Evolutionary conservation across 2,113 vertebrate genomes (phyloP), one percentile per base, ranked within the genome.

Genomic region (Pluvianellus socialis): DNA sequence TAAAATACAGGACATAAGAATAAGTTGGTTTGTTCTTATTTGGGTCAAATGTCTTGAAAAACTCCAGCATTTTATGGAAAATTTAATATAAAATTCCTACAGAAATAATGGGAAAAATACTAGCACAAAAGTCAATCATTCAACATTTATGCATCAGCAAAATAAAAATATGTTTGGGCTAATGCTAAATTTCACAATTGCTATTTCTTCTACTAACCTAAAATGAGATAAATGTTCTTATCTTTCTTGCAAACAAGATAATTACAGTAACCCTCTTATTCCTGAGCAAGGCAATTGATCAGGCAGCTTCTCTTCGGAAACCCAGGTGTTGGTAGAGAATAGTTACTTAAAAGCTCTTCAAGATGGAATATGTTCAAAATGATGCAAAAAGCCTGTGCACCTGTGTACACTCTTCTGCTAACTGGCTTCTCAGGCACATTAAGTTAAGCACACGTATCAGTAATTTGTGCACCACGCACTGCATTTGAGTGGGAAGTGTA

Each of bases 231-330:
- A 95, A 74, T 84, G 28, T 75, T 96, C 86, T 89, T 95, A 56
- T 83, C 88, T 92, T 93, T 92, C 86, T 88, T 88, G 53, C 79
- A 85, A 96, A 90, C 87, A 88, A 72, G 84, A 85, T 91, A 95
- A 90, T 95, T 93, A 90, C 66, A 93, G 70, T 95, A 90, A 79
- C 45, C 28, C 35, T 95, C 77, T 81, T 76, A 65, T 40, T 93
- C 53, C 75, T 68, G 62, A 95, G 82, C 66, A 68, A 71, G 58
- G 66, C 62, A 70, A 58, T 94, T 0, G 0, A 87, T 94, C 74
- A 88, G 55, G 49, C 62, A 79, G 44, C 45, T 70, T 90, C 71
- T 79, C 49, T 88, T 94, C 63, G 86, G 58, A 83, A 94, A 74
- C 47, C 18, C 47, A 77, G 47, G 56, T 86, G 86, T 58, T 83